Evolutionary conservation across 2,888 invertebrate genomes (phyloP), one percentile per base, ranked within the genome.

Genomic region (Siphlonurus alternatus): DNA sequence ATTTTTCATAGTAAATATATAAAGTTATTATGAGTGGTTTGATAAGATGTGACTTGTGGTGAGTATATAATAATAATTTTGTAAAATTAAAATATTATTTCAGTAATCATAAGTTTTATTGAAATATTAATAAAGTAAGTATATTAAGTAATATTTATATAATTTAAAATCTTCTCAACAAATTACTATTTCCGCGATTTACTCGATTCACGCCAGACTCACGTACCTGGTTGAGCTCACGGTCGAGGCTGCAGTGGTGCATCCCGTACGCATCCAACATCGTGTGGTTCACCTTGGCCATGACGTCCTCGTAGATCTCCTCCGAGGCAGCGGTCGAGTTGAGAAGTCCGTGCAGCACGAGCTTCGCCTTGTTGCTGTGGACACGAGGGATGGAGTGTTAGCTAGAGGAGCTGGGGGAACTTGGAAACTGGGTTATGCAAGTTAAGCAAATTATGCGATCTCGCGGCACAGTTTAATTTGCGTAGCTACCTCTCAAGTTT

Each of bases 161-260:
- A n/a, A n/a, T 51, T 51, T 51, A 15, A 51, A 51, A 51, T 51
- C 10, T 51, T 19, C 20, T 20, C 15, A 19, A 20, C n/a, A 3
- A 53, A 3, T 19, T n/a, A 53, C 20, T 18, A 1, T 38, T 18
- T 51, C 25, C n/a, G n/a, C n/a, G n/a, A n/a, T n/a, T n/a, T n/a
- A n/a, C n/a, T n/a, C n/a, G n/a, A n/a, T n/a, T n/a, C 7, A 53
- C 20, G 23, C 23, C 10, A 2, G n/a, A 23, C 18, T 56, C 61
- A 72, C 76, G 76, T 74, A 89, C 89, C 76, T 86, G 85, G 68
- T 90, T 85, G 63, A 93, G 76, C 72, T 92, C 86, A 61, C 83
- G 80, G 67, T 83, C 81, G 70, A 93, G 78, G 69, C 83, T 84
- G 73, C 92, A 93, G 23, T 80, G 80, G 62, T 81, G 80, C 18